A percentile compares a stretch with the other conserved stretches of the same genome.
Conservation (phyloP, 2,797 vertebrate species). For the Steatocranus sp. region DNA sequence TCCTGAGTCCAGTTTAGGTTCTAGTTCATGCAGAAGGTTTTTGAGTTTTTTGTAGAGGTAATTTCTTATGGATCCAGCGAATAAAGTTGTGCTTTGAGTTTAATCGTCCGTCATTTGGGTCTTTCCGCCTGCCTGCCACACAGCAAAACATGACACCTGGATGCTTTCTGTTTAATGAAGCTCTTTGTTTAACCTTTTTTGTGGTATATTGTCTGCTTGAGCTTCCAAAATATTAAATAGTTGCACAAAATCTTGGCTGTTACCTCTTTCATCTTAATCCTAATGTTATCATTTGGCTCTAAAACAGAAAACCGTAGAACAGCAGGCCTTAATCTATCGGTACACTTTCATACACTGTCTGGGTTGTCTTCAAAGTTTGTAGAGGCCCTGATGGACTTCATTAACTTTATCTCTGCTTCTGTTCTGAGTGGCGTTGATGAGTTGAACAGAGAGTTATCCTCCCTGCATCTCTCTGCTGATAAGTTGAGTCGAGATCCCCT, state of each 20-base stretch:
- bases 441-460: constrained; percentile 34
- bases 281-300: not conserved
- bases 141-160: not conserved
- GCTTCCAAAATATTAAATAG: not conserved
- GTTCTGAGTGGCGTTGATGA: constrained; percentile 34
- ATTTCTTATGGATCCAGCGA: not conserved
- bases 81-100: not conserved
- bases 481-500: constrained; percentile 34
- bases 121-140: rapidly evolving
- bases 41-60: not conserved
- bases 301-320: not conserved
- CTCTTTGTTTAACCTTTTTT: not conserved
- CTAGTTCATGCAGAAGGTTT: not conserved
- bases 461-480: constrained; percentile 20
- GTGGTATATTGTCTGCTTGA: not conserved
- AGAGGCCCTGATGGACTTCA: constrained; percentile 57
- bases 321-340: not conserved
- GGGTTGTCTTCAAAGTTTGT: constrained; percentile 12
- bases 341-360: not conserved
- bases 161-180: not conserved
- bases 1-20: not conserved
- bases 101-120: not conserved
- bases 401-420: constrained; percentile 48
- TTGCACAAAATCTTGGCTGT: not conserved
- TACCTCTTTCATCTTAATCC: not conserved